Evolutionary conservation across 2,113 vertebrate genomes (phyloP), one percentile per base, ranked within the genome.

Genomic region (Tupaia chinensis): DNA sequence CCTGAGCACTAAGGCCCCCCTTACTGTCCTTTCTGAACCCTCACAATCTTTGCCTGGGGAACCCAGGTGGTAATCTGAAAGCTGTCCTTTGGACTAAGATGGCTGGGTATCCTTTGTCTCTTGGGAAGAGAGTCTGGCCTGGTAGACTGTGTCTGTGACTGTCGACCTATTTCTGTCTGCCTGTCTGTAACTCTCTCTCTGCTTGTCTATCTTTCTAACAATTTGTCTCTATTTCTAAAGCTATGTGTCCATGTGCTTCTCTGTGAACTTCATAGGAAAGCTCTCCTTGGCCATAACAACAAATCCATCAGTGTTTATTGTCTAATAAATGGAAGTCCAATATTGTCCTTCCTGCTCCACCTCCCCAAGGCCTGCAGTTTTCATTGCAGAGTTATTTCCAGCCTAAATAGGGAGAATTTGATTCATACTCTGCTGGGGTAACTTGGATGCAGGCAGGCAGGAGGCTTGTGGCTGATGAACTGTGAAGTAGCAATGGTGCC

Each of bases 271-370:
- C 77, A 74, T 27, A 86, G 61, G 14, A 53, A 94, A 88, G 22
- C 32, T 85, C 91, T 84, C 70, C 86, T 90, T 74, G 83, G 89
- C 44, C 23, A 1, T 79, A 92, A 91, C 29, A 85, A 90, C 70
- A 94, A 95, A 72, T 81, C 56, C 69, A 66, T 78, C 79, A 81
- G 78, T 34, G 23, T 94, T 96, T 92, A 89, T 66, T 92, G 79
- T 68, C 54, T 95, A 96, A 91, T 95, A 91, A 94, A 89, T 93
- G 60, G 63, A 87, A 95, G 91, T 82, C 61, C 29, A 89, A 72
- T 86, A 90, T 72, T 34, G 1, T 76, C 86, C 79, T 93, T 93
- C 61, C 89, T 96, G 83, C 17, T 89, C 96, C 23, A 58, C 69
- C 70, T 94, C 85, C 86, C 88, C 61, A 60, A 95, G 93, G 82